Evolutionary conservation across 2,113 vertebrate genomes (phyloP).

Genomic region (Poeciliopsis turrubarensis): DNA sequence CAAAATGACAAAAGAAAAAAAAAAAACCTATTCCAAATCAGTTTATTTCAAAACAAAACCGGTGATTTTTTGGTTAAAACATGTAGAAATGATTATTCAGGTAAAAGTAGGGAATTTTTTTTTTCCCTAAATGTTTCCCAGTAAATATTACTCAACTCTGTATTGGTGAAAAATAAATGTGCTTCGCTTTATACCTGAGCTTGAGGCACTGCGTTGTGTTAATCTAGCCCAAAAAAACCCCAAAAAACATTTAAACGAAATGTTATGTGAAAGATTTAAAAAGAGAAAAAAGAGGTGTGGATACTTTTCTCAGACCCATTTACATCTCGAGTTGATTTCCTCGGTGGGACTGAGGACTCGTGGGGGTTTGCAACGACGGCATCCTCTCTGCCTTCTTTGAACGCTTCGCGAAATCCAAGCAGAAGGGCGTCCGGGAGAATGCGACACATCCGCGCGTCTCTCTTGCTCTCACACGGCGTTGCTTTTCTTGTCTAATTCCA

Average conservation of each 20-base stretch:
- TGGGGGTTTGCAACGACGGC: not conserved
- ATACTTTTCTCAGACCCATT: not conserved
- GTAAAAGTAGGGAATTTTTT: no score
- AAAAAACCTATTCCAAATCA: no score
- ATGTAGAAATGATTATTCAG: no score
- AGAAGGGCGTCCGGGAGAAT: constrained; percentile 19
- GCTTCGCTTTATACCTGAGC: not conserved
- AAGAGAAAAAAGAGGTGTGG: not conserved
- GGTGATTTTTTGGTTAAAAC: no score
- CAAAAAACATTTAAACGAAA: not conserved
- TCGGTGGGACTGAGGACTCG: not conserved
- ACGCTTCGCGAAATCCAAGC: constrained; percentile 41
- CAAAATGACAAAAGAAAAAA: no score
- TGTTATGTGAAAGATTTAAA: not conserved
- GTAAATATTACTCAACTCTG: no score
- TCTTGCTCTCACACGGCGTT: constrained; percentile 6
- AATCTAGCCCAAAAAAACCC: not conserved
- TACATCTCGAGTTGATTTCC: not conserved
- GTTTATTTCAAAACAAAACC: no score
- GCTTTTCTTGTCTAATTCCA: constrained; percentile 32
- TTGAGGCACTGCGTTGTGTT: not conserved
- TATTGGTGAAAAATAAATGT: not conserved
- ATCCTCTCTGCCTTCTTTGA: not conserved
- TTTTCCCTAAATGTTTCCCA: no score
- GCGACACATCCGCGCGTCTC: constrained; percentile 16